Percentiles rank a stretch among this genome's conserved stretches.
phyloP scores from a whole-genome alignment of 2,797 vertebrate species.

The Linurgus olivaceus region DNA sequence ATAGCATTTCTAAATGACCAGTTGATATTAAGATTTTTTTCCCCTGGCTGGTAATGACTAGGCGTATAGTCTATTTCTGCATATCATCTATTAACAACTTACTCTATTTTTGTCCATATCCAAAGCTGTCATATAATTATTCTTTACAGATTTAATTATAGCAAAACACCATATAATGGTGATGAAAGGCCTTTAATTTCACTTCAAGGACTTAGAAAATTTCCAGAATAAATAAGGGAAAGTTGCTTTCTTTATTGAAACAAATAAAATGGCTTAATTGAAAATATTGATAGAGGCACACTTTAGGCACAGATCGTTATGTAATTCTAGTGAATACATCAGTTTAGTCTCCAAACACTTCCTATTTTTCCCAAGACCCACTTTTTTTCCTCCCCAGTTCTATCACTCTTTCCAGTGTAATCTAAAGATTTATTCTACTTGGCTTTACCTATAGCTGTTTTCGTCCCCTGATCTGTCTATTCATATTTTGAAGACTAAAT shows the following conservation, averaged over 20 bases:
- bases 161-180: background rate
- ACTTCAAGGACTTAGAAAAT: background rate
- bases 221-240: slow-evolving; percentile 41
- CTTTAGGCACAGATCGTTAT: background rate
- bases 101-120: background rate
- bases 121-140: slow-evolving; percentile 32
- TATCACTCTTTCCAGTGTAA: background rate
- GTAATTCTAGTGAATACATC: background rate
- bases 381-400: background rate
- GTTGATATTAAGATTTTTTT: background rate
- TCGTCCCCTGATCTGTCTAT: background rate
- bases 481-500: background rate
- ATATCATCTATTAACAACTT: background rate
- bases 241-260: slow-evolving; percentile 1
- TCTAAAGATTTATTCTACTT: background rate
- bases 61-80: background rate
- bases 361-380: background rate
- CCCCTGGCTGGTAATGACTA: background rate
- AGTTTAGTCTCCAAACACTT: background rate
- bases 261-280: slow-evolving; percentile 43
- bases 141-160: slow-evolving; percentile 64
- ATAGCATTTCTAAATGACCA: background rate
- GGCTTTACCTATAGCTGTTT: background rate
- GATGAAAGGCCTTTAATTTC: slow-evolving; percentile 55
- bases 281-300: slow-evolving; percentile 33